These are phyloP conservation scores for Platalea minor DNA, from an alignment of 2,797 vertebrate species.

Conservation along the genomic window DNA sequence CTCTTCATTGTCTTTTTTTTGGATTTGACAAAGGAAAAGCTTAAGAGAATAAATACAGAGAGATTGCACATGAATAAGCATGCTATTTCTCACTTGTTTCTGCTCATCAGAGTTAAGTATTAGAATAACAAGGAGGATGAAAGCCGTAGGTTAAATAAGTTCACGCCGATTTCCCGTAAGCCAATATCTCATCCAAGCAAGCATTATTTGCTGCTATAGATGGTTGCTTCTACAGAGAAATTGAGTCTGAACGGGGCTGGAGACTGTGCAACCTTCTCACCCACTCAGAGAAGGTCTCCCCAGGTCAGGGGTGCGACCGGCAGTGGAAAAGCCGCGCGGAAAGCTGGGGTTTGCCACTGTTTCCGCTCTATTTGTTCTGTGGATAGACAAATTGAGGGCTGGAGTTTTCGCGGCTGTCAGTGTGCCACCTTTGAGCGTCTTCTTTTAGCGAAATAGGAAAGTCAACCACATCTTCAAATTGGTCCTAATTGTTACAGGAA, in stretches of 20 bases:
- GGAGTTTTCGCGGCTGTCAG: conserved; percentile 12
- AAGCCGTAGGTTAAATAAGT: not conserved
- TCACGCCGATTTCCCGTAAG: not conserved
- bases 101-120: not conserved
- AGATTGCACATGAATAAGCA: not conserved
- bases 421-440: conserved; percentile 34
- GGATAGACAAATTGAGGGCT: conserved; percentile 39
- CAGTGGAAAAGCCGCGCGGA: not conserved
- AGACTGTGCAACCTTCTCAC: not conserved
- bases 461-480: conserved; percentile 33
- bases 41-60: not conserved
- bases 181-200: not conserved
- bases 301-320: not conserved
- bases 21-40: not conserved
- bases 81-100: not conserved
- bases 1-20: not conserved
- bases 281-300: not conserved
- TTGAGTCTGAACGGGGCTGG: not conserved
- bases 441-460: not conserved
- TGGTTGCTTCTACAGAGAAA: not conserved
- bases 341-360: conserved; percentile 26
- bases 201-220: not conserved
- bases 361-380: conserved; percentile 40
- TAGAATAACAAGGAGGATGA: not conserved
- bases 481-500: conserved; percentile 50